Evolutionary conservation across 2,797 vertebrate genomes (phyloP).

Genomic region (Sebastes oblongus): DNA sequence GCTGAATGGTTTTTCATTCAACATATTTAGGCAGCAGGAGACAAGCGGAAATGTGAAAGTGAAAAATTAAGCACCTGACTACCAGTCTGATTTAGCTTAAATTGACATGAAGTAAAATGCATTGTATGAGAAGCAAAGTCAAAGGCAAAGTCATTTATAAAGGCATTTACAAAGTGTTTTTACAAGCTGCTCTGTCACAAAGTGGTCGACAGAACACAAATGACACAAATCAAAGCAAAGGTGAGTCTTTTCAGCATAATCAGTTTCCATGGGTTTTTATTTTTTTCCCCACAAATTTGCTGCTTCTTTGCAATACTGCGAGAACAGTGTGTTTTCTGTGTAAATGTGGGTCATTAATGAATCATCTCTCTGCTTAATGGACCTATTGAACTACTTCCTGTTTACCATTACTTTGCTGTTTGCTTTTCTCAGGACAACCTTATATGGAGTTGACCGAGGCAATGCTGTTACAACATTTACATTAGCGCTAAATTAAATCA

Average conservation of each 20-base stretch:
- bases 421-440: conserved; percentile 54
- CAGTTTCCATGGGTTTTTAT: conserved; percentile 30
- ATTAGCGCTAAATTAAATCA: conserved; percentile 50
- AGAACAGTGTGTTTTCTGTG: conserved; percentile 48
- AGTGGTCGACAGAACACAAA: conserved; percentile 44
- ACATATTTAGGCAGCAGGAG: conserved; percentile 19
- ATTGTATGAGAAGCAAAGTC: conserved; percentile 48
- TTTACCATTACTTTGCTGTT: conserved; percentile 72
- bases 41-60: conserved; percentile 46
- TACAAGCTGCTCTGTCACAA: conserved; percentile 36
- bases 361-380: conserved; percentile 70
- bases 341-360: conserved; percentile 71
- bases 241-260: conserved; percentile 46
- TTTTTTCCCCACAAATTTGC: conserved; percentile 25
- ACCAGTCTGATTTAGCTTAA: conserved; percentile 48
- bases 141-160: conserved; percentile 58
- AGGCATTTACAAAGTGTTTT: conserved; percentile 55
- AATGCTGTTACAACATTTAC: conserved; percentile 42
- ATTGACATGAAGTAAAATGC: conserved; percentile 59
- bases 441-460: conserved; percentile 54
- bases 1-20: conserved; percentile 41
- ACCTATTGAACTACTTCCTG: conserved; percentile 78
- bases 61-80: conserved; percentile 55
- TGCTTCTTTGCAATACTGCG: conserved; percentile 23
- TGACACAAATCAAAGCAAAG: conserved; percentile 51